Conservation (phyloP, 2,888 invertebrate species). For the Myopa testacea region DNA sequence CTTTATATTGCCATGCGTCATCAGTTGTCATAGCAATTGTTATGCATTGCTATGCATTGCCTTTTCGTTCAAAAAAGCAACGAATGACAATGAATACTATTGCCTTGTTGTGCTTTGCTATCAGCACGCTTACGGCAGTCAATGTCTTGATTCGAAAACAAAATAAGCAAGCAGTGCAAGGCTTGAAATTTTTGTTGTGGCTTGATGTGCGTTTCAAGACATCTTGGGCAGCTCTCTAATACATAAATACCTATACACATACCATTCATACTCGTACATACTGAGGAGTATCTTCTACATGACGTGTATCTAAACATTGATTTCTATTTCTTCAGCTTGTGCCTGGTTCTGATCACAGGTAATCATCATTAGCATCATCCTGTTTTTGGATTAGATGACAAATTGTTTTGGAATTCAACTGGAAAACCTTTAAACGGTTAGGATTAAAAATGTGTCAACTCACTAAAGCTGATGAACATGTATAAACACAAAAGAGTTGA, state of each 20-base stretch:
- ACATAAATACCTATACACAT: background rate
- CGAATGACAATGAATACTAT: too few relatives aligned
- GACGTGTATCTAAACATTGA: background rate
- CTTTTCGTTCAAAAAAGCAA: too few relatives aligned
- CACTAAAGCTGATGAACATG: background rate
- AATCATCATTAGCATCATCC: background rate
- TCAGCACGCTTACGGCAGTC: too few relatives aligned
- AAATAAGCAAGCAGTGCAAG: too few relatives aligned
- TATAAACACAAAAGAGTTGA: background rate
- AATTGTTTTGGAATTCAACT: background rate
- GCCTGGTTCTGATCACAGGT: background rate
- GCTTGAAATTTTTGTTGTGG: too few relatives aligned
- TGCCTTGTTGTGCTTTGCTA: too few relatives aligned
- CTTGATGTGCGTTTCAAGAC: too few relatives aligned
- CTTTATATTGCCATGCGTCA: too few relatives aligned
- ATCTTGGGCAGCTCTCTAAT: too few relatives aligned
- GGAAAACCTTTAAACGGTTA: background rate
- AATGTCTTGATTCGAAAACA: too few relatives aligned
- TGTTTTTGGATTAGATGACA: background rate
- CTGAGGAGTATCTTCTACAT: background rate
- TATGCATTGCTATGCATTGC: too few relatives aligned
- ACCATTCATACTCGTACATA: background rate
- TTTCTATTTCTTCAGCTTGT: background rate
- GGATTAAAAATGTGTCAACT: background rate
- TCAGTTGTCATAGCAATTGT: too few relatives aligned